Evolutionary conservation across 2,888 invertebrate species (phyloP), one percentile per base, ranked within the genome.

Genomic region (Cremastobaeus sp.): DNA sequence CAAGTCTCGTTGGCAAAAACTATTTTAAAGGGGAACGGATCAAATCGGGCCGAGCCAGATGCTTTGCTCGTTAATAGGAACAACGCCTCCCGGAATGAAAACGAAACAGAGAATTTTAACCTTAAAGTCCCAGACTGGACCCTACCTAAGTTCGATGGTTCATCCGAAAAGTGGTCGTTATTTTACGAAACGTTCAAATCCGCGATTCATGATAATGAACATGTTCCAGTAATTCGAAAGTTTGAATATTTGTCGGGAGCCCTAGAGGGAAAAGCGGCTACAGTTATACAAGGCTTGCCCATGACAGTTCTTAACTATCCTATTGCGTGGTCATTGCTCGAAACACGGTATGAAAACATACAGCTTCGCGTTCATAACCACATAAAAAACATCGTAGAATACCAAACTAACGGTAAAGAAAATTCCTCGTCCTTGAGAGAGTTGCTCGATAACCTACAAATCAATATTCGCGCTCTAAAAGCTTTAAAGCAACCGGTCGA

Each of bases 401-500:
- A 69, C 32, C 55, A 50, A 30, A n/a, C 52, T n/a, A 57, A 68
- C 8, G 54, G 54, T n/a, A 69, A 57, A 12, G 70, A 72, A 28
- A 54, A 47, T 11, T 52, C 60, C 12, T 12, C 48, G n/a, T 14
- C 60, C 15, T 11, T 79, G n/a, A 39, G 76, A 17, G 52, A 77
- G 32, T 60, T 80, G 4, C 48, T 76, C n/a, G 68, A 76, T 18
- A 20, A 52, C 17, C 37, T 76, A n/a, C 41, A 77, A 55, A 69
- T 70, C 4, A 76, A 78, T 17, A 43, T 76, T n/a, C 66, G 69
- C 2, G 74, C 79, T 2, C 59, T 79, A 43, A 60, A 77, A 39
- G 60, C 76, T n/a, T 59, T 80, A 8, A 70, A 70, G 6, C 64
- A 76, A 60, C 77, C 78, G 2, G 69, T 75, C 14, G 74, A 80